Percentiles rank a stretch among this genome's conserved stretches.
Conservation (phyloP, 2,888 invertebrate genomes). For the Mimumesa dahlbomi region DNA sequence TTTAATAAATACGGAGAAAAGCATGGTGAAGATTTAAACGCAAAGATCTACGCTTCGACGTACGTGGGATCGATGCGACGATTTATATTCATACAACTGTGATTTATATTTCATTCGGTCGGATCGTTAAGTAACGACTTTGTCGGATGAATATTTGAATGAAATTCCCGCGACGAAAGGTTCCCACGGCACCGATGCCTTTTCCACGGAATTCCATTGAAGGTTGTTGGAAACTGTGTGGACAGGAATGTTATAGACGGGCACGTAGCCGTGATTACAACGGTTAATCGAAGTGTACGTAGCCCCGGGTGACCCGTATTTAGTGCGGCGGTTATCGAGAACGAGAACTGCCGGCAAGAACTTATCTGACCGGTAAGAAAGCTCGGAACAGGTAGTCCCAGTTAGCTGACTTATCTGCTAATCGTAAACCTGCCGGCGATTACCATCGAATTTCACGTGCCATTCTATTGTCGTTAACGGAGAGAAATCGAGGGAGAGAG, state of each 20-base stretch:
- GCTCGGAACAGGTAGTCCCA: neutral
- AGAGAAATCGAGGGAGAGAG: neutral
- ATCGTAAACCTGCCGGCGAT: constrained; percentile 21
- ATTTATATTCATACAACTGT: no score
- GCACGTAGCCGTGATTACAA: neutral
- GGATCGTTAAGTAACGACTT: no score
- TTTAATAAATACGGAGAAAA: no score
- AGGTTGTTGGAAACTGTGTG: neutral
- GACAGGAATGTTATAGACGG: constrained; percentile 8
- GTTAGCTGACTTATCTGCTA: constrained; percentile 5
- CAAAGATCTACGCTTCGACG: no score
- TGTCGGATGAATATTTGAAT: no score
- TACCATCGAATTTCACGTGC: constrained; percentile 3
- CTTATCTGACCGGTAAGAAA: neutral
- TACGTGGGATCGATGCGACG: no score
- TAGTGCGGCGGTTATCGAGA: constrained; percentile 4
- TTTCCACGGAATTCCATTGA: neutral
- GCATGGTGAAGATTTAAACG: no score
- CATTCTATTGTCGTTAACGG: constrained; percentile 3
- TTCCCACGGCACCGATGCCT: no score
- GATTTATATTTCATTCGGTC: no score
- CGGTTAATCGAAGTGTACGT: constrained; percentile 7
- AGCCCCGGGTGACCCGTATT: constrained; percentile 1
- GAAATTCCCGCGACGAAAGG: no score
- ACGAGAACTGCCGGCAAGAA: constrained; percentile 9